Conservation (phyloP, 2,113 vertebrate species). For the Furnarius figulus region DNA sequence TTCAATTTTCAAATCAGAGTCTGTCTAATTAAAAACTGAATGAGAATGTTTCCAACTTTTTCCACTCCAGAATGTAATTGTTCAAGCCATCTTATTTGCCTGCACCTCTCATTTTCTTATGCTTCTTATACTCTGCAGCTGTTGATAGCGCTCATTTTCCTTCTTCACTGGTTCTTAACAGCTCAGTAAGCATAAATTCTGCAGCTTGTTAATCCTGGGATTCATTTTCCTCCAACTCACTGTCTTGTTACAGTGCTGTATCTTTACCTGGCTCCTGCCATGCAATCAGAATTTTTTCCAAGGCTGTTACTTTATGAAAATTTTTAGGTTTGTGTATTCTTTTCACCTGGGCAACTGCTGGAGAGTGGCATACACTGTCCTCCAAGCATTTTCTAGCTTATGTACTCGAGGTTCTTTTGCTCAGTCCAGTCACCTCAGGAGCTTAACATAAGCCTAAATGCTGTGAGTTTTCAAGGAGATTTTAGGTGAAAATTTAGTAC, state of each 20-base stretch:
- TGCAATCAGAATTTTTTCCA: background rate
- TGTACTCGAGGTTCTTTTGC: background rate
- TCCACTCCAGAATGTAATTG: background rate
- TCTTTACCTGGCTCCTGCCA: background rate
- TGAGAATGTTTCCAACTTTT: background rate
- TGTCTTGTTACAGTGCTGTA: background rate
- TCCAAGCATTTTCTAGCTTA: background rate
- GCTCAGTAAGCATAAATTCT: conserved; percentile 24
- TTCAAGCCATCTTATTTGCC: background rate
- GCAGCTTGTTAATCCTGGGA: conserved; percentile 29
- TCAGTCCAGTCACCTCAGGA: background rate
- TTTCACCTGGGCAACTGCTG: background rate
- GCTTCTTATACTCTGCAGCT: background rate
- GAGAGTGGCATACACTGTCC: background rate
- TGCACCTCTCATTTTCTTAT: background rate
- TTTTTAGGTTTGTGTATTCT: background rate
- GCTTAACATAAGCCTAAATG: background rate
- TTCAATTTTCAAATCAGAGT: background rate
- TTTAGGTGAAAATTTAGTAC: background rate
- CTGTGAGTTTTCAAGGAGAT: background rate
- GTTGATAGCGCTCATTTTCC: conserved; percentile 19
- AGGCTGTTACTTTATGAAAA: background rate
- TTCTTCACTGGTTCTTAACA: conserved; percentile 25
- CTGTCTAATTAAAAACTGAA: background rate
- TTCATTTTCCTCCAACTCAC: conserved; percentile 6